Evolutionary conservation across 2,797 vertebrate genomes (phyloP), one percentile per base, ranked within the genome.

Genomic region (Crenuchus spilurus): DNA sequence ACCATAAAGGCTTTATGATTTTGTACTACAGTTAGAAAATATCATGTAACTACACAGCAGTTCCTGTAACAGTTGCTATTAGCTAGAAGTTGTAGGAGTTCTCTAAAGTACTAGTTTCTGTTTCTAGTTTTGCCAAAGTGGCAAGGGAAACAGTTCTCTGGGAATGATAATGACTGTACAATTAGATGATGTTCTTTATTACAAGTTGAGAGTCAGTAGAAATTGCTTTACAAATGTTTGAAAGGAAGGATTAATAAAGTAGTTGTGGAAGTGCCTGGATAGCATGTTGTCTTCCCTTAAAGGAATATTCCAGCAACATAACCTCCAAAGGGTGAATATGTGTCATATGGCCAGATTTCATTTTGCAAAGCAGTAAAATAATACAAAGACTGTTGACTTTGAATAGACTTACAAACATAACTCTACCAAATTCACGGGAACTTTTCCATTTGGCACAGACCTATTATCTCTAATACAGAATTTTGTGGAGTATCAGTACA

Each of bases 1-100:
- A 73, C 60, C 70, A 62, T 52, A 76, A 30, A 46, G 3, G 44
- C 51, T 75, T 77, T 55, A 69, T 74, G 44, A 70, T 80, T 70
- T 63, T 60, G 58, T 66, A 41, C 66, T 74, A 57, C 31, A 62
- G 24, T 66, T 44, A 42, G 46, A 65, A 62, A 52, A 71, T 58
- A 49, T 14, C 48, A 41, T 71, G 35, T 51, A 41, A 64, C 57
- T 39, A 51, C 54, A 61, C 37, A 44, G 72, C 31, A 46, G 72
- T 52, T 79, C 2, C 54, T 33, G 22, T 30, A 70, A 70, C 70
- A 33, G 54, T 39, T 60, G 48, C 55, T 63, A 49, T 67, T 37
- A 62, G 20, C 10, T 16, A 30, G 31, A 69, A 49, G 31, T n/a
- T 48, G 42, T 48, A n/a, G n/a, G 1, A 57, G 54, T 52, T 13